These are phyloP conservation scores for Anoplius nigerrimus DNA, from an alignment of 2,888 invertebrate genomes.

Conservation along the genomic window DNA sequence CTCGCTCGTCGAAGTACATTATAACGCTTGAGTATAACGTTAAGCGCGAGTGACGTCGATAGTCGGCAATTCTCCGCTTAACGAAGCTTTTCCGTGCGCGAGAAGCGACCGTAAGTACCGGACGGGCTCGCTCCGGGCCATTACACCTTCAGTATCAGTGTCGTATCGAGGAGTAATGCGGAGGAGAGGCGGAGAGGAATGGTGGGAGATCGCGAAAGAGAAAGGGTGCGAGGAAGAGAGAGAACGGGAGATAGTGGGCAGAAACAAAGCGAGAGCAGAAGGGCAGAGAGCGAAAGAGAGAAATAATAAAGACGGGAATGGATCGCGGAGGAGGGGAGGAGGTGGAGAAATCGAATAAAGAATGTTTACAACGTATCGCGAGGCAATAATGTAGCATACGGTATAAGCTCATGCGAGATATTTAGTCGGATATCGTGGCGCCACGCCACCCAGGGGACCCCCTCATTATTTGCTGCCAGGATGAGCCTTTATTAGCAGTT, in stretches of 20 bases:
- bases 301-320: neutral
- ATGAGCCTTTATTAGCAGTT: constrained; percentile 74
- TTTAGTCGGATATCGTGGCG: constrained; percentile 68
- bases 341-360: constrained; percentile 16
- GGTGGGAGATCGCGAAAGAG: constrained; percentile 7
- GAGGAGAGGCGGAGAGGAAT: constrained; percentile 31
- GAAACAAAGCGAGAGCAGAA: neutral
- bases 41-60: constrained; percentile 33
- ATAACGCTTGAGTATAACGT: constrained; percentile 20
- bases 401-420: constrained; percentile 65
- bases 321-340: neutral
- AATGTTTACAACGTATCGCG: constrained; percentile 67
- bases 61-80: constrained; percentile 27
- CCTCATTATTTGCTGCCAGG: constrained; percentile 71
- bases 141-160: constrained; percentile 14
- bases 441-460: constrained; percentile 72
- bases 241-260: constrained; percentile 25
- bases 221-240: neutral
- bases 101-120: constrained; percentile 21
- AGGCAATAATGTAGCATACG: constrained; percentile 67
- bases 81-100: constrained; percentile 33
- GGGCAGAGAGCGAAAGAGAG: neutral
- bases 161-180: constrained; percentile 19
- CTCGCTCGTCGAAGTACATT: constrained; percentile 30
- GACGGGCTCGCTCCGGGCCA: constrained; percentile 9